Percentiles rank a stretch among this genome's conserved stretches.
These are phyloP conservation scores for Bettongia penicillata DNA, from an alignment of 2,113 vertebrate species.

Conservation along the genomic window DNA sequence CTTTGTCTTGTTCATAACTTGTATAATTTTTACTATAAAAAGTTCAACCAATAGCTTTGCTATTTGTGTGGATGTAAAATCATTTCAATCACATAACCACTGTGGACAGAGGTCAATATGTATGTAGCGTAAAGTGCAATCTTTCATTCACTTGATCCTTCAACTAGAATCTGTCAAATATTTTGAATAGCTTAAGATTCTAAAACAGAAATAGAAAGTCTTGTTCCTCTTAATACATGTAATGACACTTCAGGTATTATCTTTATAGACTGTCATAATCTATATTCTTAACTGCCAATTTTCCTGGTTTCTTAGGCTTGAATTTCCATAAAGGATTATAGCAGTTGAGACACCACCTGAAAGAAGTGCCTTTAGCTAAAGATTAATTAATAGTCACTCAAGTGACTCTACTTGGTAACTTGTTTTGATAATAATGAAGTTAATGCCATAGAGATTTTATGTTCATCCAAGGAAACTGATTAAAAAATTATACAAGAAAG, in stretches of 20 bases:
- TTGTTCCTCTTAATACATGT: conserved; percentile 3
- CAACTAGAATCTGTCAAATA: neutral
- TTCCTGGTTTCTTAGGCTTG: conserved; percentile 70
- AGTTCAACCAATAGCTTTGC: conserved; percentile 25
- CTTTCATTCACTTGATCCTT: conserved; percentile 25
- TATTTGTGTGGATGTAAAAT: conserved; percentile 22
- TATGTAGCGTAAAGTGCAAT: neutral
- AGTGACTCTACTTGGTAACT: conserved; percentile 31
- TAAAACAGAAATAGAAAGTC: conserved; percentile 28
- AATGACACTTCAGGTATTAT: conserved; percentile 17
- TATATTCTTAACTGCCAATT: conserved; percentile 55
- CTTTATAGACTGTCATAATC: conserved; percentile 44
- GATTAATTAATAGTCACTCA: conserved; percentile 57
- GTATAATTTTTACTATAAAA: conserved; percentile 34
- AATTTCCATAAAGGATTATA: conserved; percentile 72
- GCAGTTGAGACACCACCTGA: conserved; percentile 75
- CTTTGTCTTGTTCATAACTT: conserved; percentile 28
- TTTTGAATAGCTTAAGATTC: too few species aligned
- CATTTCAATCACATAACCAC: conserved; percentile 24
- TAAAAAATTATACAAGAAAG: conserved; percentile 46
- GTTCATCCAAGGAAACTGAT: conserved; percentile 56
- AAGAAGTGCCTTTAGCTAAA: conserved; percentile 71
- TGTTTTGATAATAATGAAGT: conserved; percentile 70
- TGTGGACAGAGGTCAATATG: conserved; percentile 45
- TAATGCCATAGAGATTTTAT: conserved; percentile 66